Base-by-base conservation (phyloP, 1,140 invertebrate species). In the Diachasma alloeum region DNA sequence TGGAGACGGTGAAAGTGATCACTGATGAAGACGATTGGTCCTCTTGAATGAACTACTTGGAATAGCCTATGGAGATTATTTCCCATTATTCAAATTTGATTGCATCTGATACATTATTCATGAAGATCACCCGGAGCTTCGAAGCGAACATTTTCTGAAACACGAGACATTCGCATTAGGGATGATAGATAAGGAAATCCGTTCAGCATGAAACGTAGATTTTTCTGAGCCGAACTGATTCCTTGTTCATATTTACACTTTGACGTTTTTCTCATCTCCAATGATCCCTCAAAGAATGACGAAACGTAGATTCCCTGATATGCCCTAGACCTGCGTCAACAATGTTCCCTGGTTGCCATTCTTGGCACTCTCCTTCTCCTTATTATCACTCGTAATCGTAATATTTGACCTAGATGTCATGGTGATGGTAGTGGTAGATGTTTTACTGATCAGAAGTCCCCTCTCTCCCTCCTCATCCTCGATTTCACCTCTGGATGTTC, bases 321-420 rank as follows among this genome's bases (percentile, higher is more conserved):
- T 76, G 74, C 26, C 53, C 46, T 84, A 90, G 42, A 90, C 86
- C 72, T 88, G 86, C 2, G 87, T 89, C 2, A 87, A 70, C 1
- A 87, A 17, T 11, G 87, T 89, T 2, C 85, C 63, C 42, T 87
- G 87, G 0, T 83, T 74, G 0, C 85, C 86, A 68, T 88, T 88
- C 26, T 83, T 85, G 0, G 84, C 22, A 22, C 72, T 17, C 44
- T 82, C 81, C 17, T 84, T 87, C 9, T 87, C 81, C 37, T 79
- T 79, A 6, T 82, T 78, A 31, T 91, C 91, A 17, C 80, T 88
- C 3, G 84, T 86, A 9, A 88, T 79, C 3, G 90, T 91, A 19
- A 91, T 90, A 82, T 91, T 92, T 0, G 91, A 91, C 15, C 91
- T 81, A 0, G 91, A 91, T 0, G 91, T 91, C 88, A 92, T 90